phyloP scores from a whole-genome alignment of 2,888 invertebrate species.

The Drosophila nr. perissopoda region DNA sequence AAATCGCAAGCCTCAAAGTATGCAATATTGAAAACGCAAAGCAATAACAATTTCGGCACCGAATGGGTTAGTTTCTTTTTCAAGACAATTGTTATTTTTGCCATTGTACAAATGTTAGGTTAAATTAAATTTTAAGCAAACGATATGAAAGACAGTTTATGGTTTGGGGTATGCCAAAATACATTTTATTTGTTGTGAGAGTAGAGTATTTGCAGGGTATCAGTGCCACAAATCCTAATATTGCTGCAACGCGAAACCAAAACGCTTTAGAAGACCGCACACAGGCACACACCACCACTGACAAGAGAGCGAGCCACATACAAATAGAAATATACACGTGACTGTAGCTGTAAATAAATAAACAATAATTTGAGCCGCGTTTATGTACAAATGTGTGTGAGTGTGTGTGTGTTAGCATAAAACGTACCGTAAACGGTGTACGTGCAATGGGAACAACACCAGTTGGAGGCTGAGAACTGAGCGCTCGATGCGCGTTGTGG shows the following conservation, averaged over 20 bases:
- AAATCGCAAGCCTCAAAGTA: slow-evolving; percentile 45
- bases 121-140: neutral
- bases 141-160: neutral
- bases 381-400: slow-evolving; percentile 25
- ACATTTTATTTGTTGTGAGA: neutral
- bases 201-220: slow-evolving; percentile 29
- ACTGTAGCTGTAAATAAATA: slow-evolving; percentile 68
- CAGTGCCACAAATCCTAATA: slow-evolving; percentile 29
- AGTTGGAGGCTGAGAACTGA: slow-evolving; percentile 25
- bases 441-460: slow-evolving; percentile 5
- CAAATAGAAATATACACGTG: slow-evolving; percentile 36
- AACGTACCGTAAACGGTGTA: slow-evolving; percentile 50
- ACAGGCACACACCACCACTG: slow-evolving; percentile 12
- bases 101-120: neutral
- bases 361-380: slow-evolving; percentile 70
- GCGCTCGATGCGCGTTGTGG: slow-evolving; percentile 68
- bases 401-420: slow-evolving; percentile 23
- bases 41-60: neutral
- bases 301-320: slow-evolving; percentile 14
- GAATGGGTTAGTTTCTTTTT: slow-evolving; percentile 1
- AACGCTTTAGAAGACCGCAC: slow-evolving; percentile 53
- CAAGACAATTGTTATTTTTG: neutral
- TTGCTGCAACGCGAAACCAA: slow-evolving; percentile 36
- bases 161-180: neutral
- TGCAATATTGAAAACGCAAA: slow-evolving; percentile 26